A percentile compares a stretch with the other conserved stretches of the same genome.
Evolutionary conservation across 2,113 vertebrate species (phyloP).

Genomic region (Cyphomyrus plagiostoma): DNA sequence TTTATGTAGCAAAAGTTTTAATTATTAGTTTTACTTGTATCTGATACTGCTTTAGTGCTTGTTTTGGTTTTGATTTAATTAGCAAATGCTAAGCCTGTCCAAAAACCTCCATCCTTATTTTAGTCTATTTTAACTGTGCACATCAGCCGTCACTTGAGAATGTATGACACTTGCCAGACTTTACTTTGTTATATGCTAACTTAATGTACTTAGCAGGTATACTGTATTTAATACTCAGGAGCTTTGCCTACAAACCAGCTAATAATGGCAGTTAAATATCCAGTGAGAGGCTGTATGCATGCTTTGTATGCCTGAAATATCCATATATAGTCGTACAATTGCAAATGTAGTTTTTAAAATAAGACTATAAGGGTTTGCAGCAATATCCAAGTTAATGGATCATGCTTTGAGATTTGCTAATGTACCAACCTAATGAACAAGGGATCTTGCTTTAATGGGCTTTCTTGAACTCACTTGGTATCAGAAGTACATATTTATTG

Average conservation of each 20-base stretch:
- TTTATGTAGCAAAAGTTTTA: background rate
- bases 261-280: background rate
- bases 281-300: slow-evolving; percentile 7
- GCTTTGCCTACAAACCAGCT: slow-evolving; percentile 12
- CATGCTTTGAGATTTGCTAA: slow-evolving; percentile 23
- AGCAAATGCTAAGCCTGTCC: background rate
- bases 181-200: background rate
- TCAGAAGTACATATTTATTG: slow-evolving; percentile 32
- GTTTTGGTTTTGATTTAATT: background rate
- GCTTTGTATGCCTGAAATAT: background rate
- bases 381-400: slow-evolving; percentile 28
- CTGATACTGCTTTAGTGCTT: background rate
- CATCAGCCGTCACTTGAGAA: background rate
- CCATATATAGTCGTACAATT: background rate
- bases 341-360: slow-evolving; percentile 12
- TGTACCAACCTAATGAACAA: slow-evolving; percentile 28
- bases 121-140: background rate
- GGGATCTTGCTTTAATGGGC: slow-evolving; percentile 37
- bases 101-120: background rate
- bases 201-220: background rate
- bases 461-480: slow-evolving; percentile 40
- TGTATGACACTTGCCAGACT: background rate
- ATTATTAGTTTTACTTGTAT: background rate
- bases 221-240: slow-evolving; percentile 19
- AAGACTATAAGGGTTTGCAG: background rate